Percentiles rank a stretch among this genome's conserved stretches.
These are phyloP conservation scores for Taurulus bubalis DNA, from an alignment of 2,113 vertebrate species.

Conservation along the genomic window DNA sequence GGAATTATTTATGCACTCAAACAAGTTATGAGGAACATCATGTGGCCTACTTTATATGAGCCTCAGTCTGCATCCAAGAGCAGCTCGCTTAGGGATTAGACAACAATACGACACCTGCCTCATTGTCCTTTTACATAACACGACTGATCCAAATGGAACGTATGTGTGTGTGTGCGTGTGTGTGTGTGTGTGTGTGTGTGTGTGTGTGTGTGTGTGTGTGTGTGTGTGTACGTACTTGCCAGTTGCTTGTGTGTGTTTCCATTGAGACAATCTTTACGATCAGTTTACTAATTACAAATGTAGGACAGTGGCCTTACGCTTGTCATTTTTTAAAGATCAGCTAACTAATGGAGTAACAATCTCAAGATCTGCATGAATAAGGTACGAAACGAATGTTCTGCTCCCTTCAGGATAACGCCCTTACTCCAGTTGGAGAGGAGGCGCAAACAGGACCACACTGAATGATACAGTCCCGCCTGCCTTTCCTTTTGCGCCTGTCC, in stretches of 20 bases:
- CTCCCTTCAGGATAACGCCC: constrained; percentile 40
- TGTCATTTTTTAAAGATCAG: neutral
- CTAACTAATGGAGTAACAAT: neutral
- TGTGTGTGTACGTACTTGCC: neutral
- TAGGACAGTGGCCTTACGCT: neutral
- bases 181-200: neutral
- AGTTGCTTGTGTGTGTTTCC: neutral
- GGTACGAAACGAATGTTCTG: neutral
- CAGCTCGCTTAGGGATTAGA: constrained; percentile 66
- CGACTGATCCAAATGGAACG: constrained; percentile 34
- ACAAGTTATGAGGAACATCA: constrained; percentile 42
- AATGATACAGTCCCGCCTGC: constrained; percentile 69
- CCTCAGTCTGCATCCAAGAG: constrained; percentile 31
- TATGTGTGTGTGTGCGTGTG: neutral
- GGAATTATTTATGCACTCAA: constrained; percentile 46
- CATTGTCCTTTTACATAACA: constrained; percentile 69
- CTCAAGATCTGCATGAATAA: neutral
- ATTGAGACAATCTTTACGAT: neutral
- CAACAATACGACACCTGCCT: constrained; percentile 70
- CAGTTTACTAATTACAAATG: neutral
- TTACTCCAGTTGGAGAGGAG: constrained; percentile 91
- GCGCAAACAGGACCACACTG: constrained; percentile 82
- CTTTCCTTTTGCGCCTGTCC: constrained; percentile 81
- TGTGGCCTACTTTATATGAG: constrained; percentile 55
- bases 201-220: neutral